phyloP scores from a whole-genome alignment of 2,888 invertebrate species.

The Erebia aethiops region DNA sequence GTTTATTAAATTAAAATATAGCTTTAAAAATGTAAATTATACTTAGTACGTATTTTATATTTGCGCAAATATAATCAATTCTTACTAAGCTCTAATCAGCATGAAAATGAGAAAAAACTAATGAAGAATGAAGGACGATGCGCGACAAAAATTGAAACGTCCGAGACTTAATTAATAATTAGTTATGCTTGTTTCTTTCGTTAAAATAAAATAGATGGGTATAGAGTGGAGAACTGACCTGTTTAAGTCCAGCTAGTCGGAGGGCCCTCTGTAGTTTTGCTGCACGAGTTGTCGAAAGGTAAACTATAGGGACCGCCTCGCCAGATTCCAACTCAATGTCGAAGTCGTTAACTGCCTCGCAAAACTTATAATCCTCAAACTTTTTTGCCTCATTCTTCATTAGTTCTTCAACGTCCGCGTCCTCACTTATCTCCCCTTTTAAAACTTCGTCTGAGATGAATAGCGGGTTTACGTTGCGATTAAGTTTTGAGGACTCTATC shows the following conservation, averaged over 20 bases:
- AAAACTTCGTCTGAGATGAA: slow-evolving; percentile 68
- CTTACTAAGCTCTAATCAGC: slow-evolving; percentile 1
- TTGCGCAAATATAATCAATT: not conserved
- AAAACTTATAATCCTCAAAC: slow-evolving; percentile 74
- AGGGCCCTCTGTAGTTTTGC: slow-evolving; percentile 81
- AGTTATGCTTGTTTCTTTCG: not conserved
- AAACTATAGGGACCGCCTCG: slow-evolving; percentile 74
- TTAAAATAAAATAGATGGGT: not conserved
- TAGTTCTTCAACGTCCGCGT: slow-evolving; percentile 61
- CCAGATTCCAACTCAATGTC: slow-evolving; percentile 72
- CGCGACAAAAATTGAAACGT: not conserved
- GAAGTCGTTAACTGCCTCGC: slow-evolving; percentile 75
- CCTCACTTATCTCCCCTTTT: slow-evolving; percentile 65
- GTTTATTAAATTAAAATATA: too few relatives aligned
- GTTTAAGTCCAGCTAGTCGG: slow-evolving; percentile 82
- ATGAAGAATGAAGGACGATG: not conserved
- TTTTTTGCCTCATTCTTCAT: slow-evolving; percentile 70
- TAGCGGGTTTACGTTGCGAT: slow-evolving; percentile 69
- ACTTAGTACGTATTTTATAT: too few relatives aligned
- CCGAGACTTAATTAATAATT: slow-evolving; percentile 1
- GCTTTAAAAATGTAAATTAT: too few relatives aligned
- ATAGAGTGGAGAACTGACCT: slow-evolving; percentile 62
- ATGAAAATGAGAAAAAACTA: not conserved
- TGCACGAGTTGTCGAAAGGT: slow-evolving; percentile 78
- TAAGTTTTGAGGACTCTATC: slow-evolving; percentile 53